These are phyloP conservation scores for Calycopis cecrops DNA, from an alignment of 1,140 invertebrate species.

Conservation along the genomic window DNA sequence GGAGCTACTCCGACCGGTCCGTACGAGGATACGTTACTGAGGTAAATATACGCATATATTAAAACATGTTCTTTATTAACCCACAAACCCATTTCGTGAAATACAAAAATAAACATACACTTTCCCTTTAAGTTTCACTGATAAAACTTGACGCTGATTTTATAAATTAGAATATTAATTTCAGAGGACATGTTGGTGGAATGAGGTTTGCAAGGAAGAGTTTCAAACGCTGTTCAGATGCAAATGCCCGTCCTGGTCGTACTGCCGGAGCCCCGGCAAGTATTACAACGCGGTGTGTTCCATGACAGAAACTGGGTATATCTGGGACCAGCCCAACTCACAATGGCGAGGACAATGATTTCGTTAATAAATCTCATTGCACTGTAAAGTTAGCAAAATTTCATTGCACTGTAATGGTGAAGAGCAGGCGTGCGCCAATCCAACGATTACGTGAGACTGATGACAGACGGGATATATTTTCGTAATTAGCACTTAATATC, in stretches of 20 bases:
- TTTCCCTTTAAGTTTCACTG: constrained; percentile 4
- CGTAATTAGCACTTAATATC: constrained; percentile 50
- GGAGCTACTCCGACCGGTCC: constrained; percentile 86
- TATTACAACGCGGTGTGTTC: constrained; percentile 94
- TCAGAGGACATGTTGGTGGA: constrained; percentile 94
- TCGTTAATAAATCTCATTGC: background rate
- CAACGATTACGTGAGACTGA: constrained; percentile 65
- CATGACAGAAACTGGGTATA: constrained; percentile 92
- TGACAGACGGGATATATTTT: constrained; percentile 58
- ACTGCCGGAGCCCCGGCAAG: constrained; percentile 88
- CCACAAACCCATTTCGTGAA: background rate
- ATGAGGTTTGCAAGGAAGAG: constrained; percentile 94
- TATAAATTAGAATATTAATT: constrained; percentile 15
- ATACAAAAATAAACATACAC: background rate
- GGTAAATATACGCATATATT: constrained; percentile 70
- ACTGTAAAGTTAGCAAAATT: background rate
- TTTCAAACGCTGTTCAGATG: constrained; percentile 91
- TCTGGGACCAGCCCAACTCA: constrained; percentile 86
- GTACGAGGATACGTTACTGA: constrained; percentile 87
- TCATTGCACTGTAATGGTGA: constrained; percentile 2
- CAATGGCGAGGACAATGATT: constrained; percentile 67
- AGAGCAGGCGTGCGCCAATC: constrained; percentile 31
- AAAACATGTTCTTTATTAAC: constrained; percentile 11
- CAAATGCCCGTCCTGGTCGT: constrained; percentile 90
- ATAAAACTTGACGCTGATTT: background rate